A percentile compares a stretch with the other conserved stretches of the same genome.
Evolutionary conservation across 1,140 invertebrate species (phyloP).

Genomic region (Drosophila asahinai): DNA sequence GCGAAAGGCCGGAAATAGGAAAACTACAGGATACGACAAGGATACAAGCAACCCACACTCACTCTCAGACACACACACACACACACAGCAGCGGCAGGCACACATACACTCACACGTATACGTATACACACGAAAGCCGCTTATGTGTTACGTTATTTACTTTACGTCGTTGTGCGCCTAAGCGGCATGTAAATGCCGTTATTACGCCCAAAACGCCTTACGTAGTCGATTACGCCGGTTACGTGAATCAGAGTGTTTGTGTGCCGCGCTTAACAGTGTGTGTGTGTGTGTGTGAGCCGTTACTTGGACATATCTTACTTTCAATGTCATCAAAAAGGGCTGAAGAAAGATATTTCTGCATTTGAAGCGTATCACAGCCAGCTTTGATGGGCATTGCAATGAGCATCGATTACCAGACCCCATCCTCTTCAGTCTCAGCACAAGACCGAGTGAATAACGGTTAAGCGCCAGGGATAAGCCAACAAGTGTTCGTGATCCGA

Average conservation of each 20-base stretch:
- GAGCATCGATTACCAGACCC: conserved; percentile 46
- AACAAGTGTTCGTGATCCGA: conserved; percentile 68
- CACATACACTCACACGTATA: conserved; percentile 27
- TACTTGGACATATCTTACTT: conserved; percentile 71
- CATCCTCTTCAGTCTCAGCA: too few species aligned
- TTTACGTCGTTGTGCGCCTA: conserved; percentile 38
- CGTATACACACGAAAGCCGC: conserved; percentile 44
- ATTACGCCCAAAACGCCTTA: conserved; percentile 59
- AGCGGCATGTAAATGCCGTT: conserved; percentile 43
- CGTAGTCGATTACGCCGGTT: conserved; percentile 58
- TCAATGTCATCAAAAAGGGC: conserved; percentile 85
- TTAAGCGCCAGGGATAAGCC: conserved; percentile 12
- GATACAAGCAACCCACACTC: conserved; percentile 28
- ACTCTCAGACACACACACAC: conserved; percentile 2
- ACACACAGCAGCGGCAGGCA: conserved; percentile 11
- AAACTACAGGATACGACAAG: conserved; percentile 49
- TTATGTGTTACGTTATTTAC: conserved; percentile 63
- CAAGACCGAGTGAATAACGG: not conserved
- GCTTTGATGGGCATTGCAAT: conserved; percentile 85
- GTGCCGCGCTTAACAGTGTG: not conserved
- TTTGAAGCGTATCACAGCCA: conserved; percentile 84
- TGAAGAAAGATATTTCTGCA: conserved; percentile 83
- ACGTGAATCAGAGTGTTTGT: conserved; percentile 57
- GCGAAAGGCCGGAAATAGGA: conserved; percentile 51
- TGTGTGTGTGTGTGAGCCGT: conserved; percentile 25